Evolutionary conservation across 2,797 vertebrate genomes (phyloP), one percentile per base, ranked within the genome.

Genomic region (Sternotherus odoratus): DNA sequence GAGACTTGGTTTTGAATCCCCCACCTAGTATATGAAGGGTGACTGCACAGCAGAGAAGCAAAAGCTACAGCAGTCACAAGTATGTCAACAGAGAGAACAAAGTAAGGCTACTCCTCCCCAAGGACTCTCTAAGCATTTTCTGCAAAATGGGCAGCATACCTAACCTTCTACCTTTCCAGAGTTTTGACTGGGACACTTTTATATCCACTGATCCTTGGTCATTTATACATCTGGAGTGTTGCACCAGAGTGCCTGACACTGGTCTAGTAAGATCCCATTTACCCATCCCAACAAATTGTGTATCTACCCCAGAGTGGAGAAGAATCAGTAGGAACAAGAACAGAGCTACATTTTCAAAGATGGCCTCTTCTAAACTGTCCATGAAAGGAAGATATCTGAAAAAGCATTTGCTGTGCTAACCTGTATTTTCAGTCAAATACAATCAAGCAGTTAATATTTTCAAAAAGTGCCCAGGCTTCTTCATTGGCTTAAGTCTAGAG

Each of bases 1-100:
- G 93, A 95, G 43, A 24, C 92, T 94, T 86, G 57, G 66, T 89
- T 92, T 91, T 81, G 28, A 91, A 93, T 91, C 91, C 92, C 95
- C 79, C 90, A 92, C 80, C 89, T 39, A 83, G 26, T 39, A 49
- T 30, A 86, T 79, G 74, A 93, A 95, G 91, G 88, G 72, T 91
- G 92, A 90, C 53, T 1, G 26, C 90, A 86, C 30, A 30, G 30
- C 36, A 89, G 53, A 95, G 1, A 16, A 83, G 1, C 12, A 83
- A 95, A 94, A 87, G 56, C 48, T 6, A 60, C 28, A 60, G 56
- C 13, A 30, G 28, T 30, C 56, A 60, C 28, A 16, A 60, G 13
- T 60, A 33, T 60, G 30, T 3, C 57, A 60, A 60, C 13, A 60
- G 57, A 60, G 57, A 60, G 30, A 30, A 6, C 30, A 33, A 60